Evolutionary conservation across 2,888 invertebrate species (phyloP).

Genomic region (Cataglyphis altisquamis): DNA sequence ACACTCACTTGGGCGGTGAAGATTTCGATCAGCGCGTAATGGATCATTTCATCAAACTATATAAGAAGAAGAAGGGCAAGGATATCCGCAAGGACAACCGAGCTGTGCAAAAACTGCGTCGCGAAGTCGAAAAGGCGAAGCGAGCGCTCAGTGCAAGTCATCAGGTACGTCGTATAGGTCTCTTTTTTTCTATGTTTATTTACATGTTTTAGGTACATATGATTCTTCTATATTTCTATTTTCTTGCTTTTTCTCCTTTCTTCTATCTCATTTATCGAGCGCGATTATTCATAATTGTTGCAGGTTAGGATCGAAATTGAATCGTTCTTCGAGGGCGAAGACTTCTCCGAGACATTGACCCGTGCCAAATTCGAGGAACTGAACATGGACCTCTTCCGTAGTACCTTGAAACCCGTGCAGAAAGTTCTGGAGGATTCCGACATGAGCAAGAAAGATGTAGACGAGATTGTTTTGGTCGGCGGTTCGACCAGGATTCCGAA

Average conservation of each 20-base stretch:
- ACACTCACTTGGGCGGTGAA: slow-evolving; percentile 99
- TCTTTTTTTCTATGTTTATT: neutral
- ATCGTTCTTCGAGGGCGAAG: slow-evolving; percentile 98
- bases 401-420: slow-evolving; percentile 91
- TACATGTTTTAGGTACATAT: neutral
- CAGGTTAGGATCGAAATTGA: slow-evolving; percentile 98
- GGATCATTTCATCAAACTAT: slow-evolving; percentile 99
- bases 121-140: slow-evolving; percentile 99
- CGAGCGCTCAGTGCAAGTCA: slow-evolving; percentile 97
- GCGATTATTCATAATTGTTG: slow-evolving; percentile 17
- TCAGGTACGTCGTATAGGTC: slow-evolving; percentile 87
- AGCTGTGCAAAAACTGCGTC: slow-evolving; percentile 97
- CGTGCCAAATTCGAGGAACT: slow-evolving; percentile 99
- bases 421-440: slow-evolving; percentile 99
- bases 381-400: slow-evolving; percentile 92
- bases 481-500: slow-evolving; percentile 99
- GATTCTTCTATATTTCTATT: neutral
- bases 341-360: slow-evolving; percentile 99
- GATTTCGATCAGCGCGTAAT: slow-evolving; percentile 99
- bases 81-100: slow-evolving; percentile 98
- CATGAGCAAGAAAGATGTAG: slow-evolving; percentile 98
- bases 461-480: slow-evolving; percentile 99
- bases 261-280: neutral
- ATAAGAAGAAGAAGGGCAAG: slow-evolving; percentile 99
- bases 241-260: neutral